These are phyloP conservation scores for Euplexia lucipara DNA, from an alignment of 2,888 invertebrate species.

Conservation along the genomic window DNA sequence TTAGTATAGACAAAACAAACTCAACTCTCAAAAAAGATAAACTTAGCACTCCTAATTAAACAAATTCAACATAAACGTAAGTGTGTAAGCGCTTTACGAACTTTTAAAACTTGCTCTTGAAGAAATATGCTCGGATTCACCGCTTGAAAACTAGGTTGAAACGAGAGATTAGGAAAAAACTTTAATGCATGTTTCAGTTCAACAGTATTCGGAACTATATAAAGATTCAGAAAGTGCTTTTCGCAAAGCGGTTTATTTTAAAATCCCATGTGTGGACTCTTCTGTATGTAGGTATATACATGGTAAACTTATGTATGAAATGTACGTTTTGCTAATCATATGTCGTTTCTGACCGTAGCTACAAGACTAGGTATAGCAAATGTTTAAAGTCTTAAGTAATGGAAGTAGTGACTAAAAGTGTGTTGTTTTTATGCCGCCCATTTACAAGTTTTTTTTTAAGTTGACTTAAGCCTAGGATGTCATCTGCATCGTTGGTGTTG, in stretches of 20 bases:
- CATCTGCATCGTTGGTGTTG: too few species aligned
- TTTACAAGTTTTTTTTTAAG: too few species aligned
- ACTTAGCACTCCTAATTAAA: conserved; percentile 12
- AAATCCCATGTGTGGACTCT: neutral
- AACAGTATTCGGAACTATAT: conserved; percentile 19
- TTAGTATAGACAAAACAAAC: neutral
- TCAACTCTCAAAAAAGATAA: neutral
- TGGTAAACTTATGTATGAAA: too few species aligned
- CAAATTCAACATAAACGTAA: conserved; percentile 11
- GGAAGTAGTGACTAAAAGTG: too few species aligned
- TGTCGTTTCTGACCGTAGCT: too few species aligned
- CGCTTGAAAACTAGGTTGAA: neutral
- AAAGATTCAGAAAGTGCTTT: conserved; percentile 13
- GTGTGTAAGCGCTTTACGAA: conserved; percentile 16
- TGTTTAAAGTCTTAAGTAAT: too few species aligned
- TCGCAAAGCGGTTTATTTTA: conserved; percentile 4
- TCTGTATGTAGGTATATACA: too few species aligned
- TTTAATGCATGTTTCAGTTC: conserved; percentile 37
- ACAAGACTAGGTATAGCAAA: too few species aligned
- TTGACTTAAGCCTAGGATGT: too few species aligned
- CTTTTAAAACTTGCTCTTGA: conserved; percentile 29
- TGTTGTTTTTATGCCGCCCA: too few species aligned
- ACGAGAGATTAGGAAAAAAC: conserved; percentile 16
- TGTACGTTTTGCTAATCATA: too few species aligned
- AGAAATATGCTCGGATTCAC: conserved; percentile 33